phyloP scores from a whole-genome alignment of 2,113 vertebrate genomes.

The Sinocyclocheilus anshuiensis region DNA sequence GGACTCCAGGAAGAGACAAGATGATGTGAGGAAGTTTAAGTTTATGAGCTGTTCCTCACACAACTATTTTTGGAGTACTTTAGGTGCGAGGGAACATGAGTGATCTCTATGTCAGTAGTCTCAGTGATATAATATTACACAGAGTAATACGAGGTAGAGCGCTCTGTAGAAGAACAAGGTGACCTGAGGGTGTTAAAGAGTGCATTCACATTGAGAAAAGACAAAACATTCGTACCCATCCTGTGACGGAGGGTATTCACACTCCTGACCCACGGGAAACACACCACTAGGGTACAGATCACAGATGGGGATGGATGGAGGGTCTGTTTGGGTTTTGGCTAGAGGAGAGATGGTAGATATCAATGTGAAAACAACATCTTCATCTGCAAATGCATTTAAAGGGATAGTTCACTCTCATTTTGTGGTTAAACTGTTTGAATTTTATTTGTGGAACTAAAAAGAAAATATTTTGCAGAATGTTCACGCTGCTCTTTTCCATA shows the following conservation, averaged over 20 bases:
- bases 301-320: conserved; percentile 94
- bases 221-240: conserved; percentile 84
- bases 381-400: neutral
- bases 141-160: conserved; percentile 54
- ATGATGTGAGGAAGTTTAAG: neutral
- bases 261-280: conserved; percentile 95
- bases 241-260: conserved; percentile 92
- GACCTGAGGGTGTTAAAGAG: conserved; percentile 17
- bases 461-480: neutral
- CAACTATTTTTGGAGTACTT: conserved; percentile 46
- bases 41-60: neutral
- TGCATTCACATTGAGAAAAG: conserved; percentile 7
- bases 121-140: conserved; percentile 58
- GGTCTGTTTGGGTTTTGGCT: conserved; percentile 95
- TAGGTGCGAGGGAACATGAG: neutral
- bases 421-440: neutral
- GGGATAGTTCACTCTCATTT: neutral
- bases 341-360: conserved; percentile 67
- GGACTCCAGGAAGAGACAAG: neutral
- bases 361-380: neutral
- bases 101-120: conserved; percentile 46
- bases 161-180: conserved; percentile 43
- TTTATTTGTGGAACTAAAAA: neutral
- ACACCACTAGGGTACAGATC: conserved; percentile 89
- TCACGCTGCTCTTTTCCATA: neutral